phyloP scores from a whole-genome alignment of 2,888 invertebrate genomes.

The Acronicta aceris region DNA sequence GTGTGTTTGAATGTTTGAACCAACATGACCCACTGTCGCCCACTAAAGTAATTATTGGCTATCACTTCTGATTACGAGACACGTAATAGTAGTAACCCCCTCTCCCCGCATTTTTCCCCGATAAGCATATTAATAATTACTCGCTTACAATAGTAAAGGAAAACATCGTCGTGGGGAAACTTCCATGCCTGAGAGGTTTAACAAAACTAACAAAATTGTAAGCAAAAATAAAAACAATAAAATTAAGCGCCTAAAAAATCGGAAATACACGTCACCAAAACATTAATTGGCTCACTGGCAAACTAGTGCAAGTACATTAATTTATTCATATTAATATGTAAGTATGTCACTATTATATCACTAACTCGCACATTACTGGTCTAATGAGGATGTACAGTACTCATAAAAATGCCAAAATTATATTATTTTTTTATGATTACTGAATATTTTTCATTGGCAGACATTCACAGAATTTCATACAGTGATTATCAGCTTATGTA shows the following conservation, averaged over 20 bases:
- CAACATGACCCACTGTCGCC: no score
- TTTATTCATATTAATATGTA: conserved; percentile 46
- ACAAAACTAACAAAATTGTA: no score
- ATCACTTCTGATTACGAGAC: no score
- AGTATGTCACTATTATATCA: conserved; percentile 44
- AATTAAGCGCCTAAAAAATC: conserved; percentile 8
- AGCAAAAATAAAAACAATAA: no score
- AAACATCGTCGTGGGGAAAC: no score
- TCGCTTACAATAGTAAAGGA: no score
- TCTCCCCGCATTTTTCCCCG: no score
- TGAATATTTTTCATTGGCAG: conserved; percentile 31
- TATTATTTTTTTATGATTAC: conserved; percentile 24
- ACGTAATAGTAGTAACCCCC: no score
- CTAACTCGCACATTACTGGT: conserved; percentile 25
- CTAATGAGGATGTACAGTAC: conserved; percentile 35
- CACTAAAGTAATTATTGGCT: no score
- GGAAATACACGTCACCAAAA: conserved; percentile 18
- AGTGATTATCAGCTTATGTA: conserved; percentile 26
- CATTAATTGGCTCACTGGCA: conserved; percentile 66
- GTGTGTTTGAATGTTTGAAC: no score
- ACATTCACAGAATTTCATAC: conserved; percentile 12
- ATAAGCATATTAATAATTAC: no score
- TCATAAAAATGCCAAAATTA: conserved; percentile 30
- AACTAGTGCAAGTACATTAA: conserved; percentile 57
- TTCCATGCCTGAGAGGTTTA: no score